Base-by-base conservation (phyloP, 2,888 invertebrate genomes). In the Chaetogeoica ovagalla region DNA sequence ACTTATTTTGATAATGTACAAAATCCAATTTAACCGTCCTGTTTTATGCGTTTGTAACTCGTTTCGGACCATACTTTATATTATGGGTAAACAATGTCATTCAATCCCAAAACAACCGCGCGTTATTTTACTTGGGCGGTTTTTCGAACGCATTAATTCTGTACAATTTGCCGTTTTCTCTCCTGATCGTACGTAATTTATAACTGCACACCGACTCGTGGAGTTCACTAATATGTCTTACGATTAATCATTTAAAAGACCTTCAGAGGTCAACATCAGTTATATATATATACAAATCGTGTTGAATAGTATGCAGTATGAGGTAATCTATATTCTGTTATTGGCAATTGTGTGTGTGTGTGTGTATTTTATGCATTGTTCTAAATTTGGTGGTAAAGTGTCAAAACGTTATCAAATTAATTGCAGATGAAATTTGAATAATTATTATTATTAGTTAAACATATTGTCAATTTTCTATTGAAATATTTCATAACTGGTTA, bases 261-360 rank as follows among this genome's bases (percentile, higher is more conserved):
- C 77, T 77, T 77, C 77, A 77, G 23, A 70, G 77, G 77, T 77
- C 77, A 77, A 30, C 55, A 30, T 30, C 30, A 19, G 23, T 57
- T 62, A 8, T 30, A 52, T n/a, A 62, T 62, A 8, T 30, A 52
- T n/a, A 62, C 43, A 7, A 39, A 73, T 37, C n/a, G 17, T 52
- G 30, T 52, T 48, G 4, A 30, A 43, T n/a, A 17, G 6, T 60
- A 23, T 11, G 39, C 43, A 23, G 19, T 48, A 17, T 71, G 23
- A 59, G n/a, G 17, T 71, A 21, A n/a, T n/a, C n/a, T 69, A 11
- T 55, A 55, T 9, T 48, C 55, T 55, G 4, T 55, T 55, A n/a
- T n/a, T n/a, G 48, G 48, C 15, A 48, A 66, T 48, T 1, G 37
- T n/a, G 17, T 63, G 62, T 63, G 8, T 65, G 21, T 74, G n/a